These are phyloP conservation scores for Phyllostomus discolor DNA, from an alignment of 2,113 vertebrate genomes.

Conservation along the genomic window DNA sequence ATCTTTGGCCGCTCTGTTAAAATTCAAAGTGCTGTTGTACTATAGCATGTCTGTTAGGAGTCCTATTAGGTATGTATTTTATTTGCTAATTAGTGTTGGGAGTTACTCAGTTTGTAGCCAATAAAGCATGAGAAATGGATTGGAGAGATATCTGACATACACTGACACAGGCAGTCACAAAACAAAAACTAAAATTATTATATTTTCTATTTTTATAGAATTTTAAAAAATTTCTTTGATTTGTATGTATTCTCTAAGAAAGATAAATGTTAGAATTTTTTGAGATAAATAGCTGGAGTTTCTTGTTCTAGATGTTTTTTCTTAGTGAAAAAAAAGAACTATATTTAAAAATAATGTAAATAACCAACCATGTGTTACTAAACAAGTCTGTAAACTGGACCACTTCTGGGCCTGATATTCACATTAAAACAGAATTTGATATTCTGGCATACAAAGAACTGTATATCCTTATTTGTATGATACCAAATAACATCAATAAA, in stretches of 20 bases:
- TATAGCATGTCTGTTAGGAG: slow-evolving; percentile 35
- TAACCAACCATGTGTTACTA: not conserved
- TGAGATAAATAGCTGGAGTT: not conserved
- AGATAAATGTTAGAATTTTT: not conserved
- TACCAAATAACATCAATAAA: not conserved
- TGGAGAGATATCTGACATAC: not conserved
- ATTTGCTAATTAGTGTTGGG: slow-evolving; percentile 61
- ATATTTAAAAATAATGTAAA: not conserved
- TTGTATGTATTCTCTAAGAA: not conserved
- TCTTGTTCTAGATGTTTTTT: not conserved
- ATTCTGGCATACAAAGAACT: not conserved
- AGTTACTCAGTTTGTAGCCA: slow-evolving; percentile 14
- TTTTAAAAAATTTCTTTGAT: not conserved
- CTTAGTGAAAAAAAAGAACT: not conserved
- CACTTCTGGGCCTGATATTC: not conserved
- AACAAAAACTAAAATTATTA: not conserved
- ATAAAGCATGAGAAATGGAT: not conserved
- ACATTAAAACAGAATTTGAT: not conserved
- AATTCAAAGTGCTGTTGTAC: slow-evolving; percentile 48
- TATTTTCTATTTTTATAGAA: slow-evolving; percentile 25
- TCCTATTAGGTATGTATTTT: slow-evolving; percentile 37
- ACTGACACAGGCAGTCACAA: not conserved
- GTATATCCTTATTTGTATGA: not conserved
- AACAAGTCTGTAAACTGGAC: not conserved
- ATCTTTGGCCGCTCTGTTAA: slow-evolving; percentile 46